Evolutionary conservation across 2,113 vertebrate species (phyloP), one percentile per base, ranked within the genome.

Genomic region (Diphyllodes magnificus): DNA sequence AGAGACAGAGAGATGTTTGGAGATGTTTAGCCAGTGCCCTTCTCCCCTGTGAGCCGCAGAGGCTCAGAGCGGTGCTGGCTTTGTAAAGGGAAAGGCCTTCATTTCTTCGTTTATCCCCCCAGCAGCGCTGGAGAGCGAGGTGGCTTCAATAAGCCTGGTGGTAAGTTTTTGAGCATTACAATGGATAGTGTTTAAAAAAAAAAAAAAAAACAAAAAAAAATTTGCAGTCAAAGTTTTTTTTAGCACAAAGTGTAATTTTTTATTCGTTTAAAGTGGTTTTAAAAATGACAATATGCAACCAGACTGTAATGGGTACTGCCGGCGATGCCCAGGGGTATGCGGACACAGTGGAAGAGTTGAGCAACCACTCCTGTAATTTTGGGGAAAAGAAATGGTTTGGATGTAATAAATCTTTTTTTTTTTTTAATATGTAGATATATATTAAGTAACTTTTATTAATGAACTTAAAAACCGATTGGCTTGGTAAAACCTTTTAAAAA

Each of bases 121-220:
- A 99, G 99, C 99, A 99, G 99, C 99, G 99, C 99, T 99, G 99
- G 99, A 99, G 99, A 99, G 98, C 99, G 99, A 99, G 99, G 99
- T 99, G 99, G 99, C 99, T 99, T 99, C 99, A 99, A 98, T 99
- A 99, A 99, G 99, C 99, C 99, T 99, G 99, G 99, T 99, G 99
- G 99, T 99, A 99, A 99, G 99, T 99, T 99, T 99, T 99, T 99
- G 99, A 99, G 99, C 98, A 98, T 99, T 99, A 99, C 98, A 98
- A 98, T 99, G 99, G 99, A 99, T 98, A 99, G 99, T 99, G 98
- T 98, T 98, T 77, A 97, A 98, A 98, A 97, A 97, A 97, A 98
- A 98, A 96, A 66, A 80, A 97, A 97, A 90, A 64, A 81, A 56
- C 35, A 35, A 96, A 96, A 96, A 68, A 50, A 75, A 76, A 64